Evolutionary conservation across 2,113 vertebrate genomes (phyloP).

Genomic region (Anarhynchus alexandrinus): DNA sequence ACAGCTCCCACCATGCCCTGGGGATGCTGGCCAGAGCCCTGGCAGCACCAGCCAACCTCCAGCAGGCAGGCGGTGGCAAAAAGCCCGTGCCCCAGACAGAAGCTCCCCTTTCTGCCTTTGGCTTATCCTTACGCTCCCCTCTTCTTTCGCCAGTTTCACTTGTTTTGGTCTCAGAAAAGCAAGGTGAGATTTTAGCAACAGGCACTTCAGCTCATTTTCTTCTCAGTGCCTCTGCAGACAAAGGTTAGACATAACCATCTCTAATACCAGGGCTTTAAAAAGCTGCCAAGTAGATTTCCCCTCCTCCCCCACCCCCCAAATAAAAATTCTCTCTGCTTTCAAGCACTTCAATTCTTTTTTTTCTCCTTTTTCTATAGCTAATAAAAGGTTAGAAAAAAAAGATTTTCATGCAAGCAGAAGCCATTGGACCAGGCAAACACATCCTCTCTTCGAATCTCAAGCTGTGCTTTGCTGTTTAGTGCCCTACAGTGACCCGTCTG

Average conservation of each 20-base stretch:
- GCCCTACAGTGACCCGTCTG: background rate
- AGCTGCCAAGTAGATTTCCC: background rate
- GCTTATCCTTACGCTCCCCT: background rate
- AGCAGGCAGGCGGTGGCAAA: background rate
- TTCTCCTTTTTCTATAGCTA: background rate
- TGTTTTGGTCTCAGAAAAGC: background rate
- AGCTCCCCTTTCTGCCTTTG: background rate
- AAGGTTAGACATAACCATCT: background rate
- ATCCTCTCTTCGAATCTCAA: background rate
- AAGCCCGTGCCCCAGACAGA: fast-evolving
- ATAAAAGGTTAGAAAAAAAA: background rate
- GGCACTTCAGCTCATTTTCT: background rate
- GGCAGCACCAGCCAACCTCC: too few species aligned
- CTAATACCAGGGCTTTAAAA: background rate
- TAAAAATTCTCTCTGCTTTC: background rate
- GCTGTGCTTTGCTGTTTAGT: background rate
- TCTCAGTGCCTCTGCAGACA: background rate
- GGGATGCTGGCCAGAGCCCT: background rate
- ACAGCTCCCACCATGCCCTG: fast-evolving
- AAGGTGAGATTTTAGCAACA: background rate
- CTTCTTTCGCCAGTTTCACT: background rate
- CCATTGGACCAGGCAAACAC: background rate
- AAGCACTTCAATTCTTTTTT: background rate
- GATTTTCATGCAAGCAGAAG: background rate
- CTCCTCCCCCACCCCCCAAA: background rate